Evolutionary conservation across 2,888 invertebrate species (phyloP), one percentile per base, ranked within the genome.

Genomic region (Griposia aprilina): DNA sequence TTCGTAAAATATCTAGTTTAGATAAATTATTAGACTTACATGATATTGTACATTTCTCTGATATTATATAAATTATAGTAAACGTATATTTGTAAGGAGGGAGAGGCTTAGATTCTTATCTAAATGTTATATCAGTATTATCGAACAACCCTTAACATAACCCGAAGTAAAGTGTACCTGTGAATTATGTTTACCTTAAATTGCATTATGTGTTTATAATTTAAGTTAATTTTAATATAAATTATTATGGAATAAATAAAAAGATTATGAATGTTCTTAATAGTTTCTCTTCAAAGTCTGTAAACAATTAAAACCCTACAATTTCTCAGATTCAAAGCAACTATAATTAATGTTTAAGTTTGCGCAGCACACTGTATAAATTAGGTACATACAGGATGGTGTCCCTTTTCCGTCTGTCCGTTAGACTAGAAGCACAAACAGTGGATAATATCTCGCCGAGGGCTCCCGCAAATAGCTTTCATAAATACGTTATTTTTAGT

Each of bases 31-130:
- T 75, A 82, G 74, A 67, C 69, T 78, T 72, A 70, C 62, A 80
- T 78, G 67, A 82, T 81, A 89, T 84, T 86, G 72, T 87, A 89
- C 62, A 86, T 84, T 86, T 72, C 70, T 69, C 77, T 59, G 67
- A 78, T 82, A 82, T 82, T 80, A 87, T 78, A 87, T 45, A 45
- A 77, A 77, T 72, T 30, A 57, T 85, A 85, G 74, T 69, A 80
- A 74, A 79, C 66, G 76, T 80, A 80, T 62, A 82, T 70, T 68
- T 77, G 52, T 91, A 91, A 90, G 90, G 91, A 91, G 93, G 90
- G 93, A 94, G 94, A 93, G 93, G 92, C 91, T 92, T 91, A 92
- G 90, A 91, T 81, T 85, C 85, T 86, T 82, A 84, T 81, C 86
- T 84, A 86, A 85, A 84, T 89, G 82, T 87, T 88, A 87, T 85